These are phyloP conservation scores for Saguinus midas DNA, from an alignment of 2,113 vertebrate genomes.

Conservation along the genomic window DNA sequence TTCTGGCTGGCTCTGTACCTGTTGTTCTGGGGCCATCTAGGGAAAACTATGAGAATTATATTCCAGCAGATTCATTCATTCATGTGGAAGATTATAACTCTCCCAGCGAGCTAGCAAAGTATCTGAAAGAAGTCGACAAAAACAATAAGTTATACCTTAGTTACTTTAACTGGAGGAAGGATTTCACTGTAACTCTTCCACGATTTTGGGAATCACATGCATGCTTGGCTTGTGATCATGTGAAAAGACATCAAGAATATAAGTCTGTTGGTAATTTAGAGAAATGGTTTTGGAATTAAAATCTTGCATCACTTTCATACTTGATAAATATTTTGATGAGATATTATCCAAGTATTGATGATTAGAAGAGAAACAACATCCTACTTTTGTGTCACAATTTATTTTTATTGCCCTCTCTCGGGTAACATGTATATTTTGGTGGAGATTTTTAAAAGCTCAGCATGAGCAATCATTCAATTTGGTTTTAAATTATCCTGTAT, in stretches of 20 bases:
- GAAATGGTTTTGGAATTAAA: conserved; percentile 97
- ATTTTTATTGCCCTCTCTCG: conserved; percentile 66
- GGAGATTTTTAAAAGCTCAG: conserved; percentile 78
- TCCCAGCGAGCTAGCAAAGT: conserved; percentile 94
- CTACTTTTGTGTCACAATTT: conserved; percentile 65
- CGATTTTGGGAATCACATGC: conserved; percentile 97
- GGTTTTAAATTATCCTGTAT: conserved; percentile 80
- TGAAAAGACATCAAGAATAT: conserved; percentile 95
- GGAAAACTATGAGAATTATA: conserved; percentile 97
- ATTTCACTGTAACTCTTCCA: conserved; percentile 95
- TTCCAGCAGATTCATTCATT: conserved; percentile 95
- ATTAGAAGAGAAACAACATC: conserved; percentile 46
- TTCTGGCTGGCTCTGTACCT: conserved; percentile 94
- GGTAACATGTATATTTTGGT: conserved; percentile 81
- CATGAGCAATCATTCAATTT: conserved; percentile 72
- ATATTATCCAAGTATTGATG: conserved; percentile 67
- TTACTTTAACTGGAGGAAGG: conserved; percentile 96
- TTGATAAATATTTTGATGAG: conserved; percentile 75
- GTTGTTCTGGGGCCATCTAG: conserved; percentile 94
- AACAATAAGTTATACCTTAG: conserved; percentile 94
- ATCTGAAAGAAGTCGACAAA: conserved; percentile 95
- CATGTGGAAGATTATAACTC: conserved; percentile 96
- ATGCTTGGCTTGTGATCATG: conserved; percentile 95
- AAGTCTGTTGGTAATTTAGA: conserved; percentile 94
- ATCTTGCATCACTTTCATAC: conserved; percentile 48